phyloP scores from a whole-genome alignment of 2,113 vertebrate species.

The Zootoca vivipara region DNA sequence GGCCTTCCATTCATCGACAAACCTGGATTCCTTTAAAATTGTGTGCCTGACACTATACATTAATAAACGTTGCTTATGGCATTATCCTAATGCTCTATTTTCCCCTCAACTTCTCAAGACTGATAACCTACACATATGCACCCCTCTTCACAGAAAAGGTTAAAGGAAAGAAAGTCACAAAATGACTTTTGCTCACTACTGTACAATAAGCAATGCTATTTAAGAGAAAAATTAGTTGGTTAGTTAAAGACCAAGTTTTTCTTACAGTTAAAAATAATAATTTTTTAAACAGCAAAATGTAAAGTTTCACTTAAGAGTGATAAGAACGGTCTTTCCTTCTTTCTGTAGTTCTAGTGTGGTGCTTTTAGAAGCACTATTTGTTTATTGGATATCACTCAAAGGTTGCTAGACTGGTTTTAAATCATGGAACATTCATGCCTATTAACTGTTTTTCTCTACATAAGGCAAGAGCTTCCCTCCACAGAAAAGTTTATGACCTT shows the following conservation, averaged over 20 bases:
- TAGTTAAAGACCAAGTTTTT: neutral
- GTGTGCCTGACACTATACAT: neutral
- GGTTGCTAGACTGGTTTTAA: neutral
- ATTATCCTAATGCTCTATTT: neutral
- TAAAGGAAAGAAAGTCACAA: neutral
- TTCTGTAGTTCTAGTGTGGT: neutral
- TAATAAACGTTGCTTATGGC: neutral
- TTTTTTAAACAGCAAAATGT: neutral
- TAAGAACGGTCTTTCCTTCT: neutral
- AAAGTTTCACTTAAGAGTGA: neutral
- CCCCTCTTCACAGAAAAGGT: neutral
- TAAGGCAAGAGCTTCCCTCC: neutral
- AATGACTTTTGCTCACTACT: neutral
- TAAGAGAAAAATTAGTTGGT: neutral
- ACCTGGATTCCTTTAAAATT: neutral
- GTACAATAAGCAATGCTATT: neutral
- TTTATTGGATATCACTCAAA: slow-evolving; percentile 10
- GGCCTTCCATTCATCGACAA: slow-evolving; percentile 18
- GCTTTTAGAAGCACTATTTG: slow-evolving; percentile 11
- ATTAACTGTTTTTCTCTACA: neutral
- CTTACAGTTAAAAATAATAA: neutral
- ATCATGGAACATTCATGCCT: neutral
- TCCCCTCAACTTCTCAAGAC: neutral
- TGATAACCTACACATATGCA: neutral
- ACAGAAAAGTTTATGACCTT: slow-evolving; percentile 33